Conservation (phyloP, 2,797 vertebrate species). For the Myotis myotis region DNA sequence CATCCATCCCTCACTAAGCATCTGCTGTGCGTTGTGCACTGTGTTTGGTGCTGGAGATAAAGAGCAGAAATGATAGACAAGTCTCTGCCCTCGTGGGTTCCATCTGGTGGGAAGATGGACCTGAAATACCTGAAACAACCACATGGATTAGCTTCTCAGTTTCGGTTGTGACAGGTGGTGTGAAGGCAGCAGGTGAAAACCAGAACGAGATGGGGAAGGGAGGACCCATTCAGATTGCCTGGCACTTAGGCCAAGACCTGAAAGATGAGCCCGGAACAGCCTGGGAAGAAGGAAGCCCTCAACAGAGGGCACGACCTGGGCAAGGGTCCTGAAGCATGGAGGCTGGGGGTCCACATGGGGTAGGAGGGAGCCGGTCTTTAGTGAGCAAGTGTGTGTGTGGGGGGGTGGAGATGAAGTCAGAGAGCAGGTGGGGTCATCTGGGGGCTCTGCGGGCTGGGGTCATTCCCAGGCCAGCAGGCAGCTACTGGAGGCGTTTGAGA, state of each 20-base stretch:
- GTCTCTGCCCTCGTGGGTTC: background rate
- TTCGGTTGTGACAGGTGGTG: background rate
- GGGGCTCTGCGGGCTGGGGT: background rate
- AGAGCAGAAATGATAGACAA: background rate
- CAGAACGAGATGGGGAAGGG: background rate
- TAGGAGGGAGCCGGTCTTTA: background rate
- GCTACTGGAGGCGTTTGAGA: background rate
- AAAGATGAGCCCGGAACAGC: fast-evolving
- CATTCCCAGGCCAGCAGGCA: background rate
- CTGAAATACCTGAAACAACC: background rate
- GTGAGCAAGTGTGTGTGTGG: background rate
- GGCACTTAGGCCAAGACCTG: background rate
- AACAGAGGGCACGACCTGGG: background rate
- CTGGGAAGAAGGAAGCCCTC: background rate
- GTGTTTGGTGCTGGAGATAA: background rate
- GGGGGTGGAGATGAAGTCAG: background rate
- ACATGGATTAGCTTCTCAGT: background rate
- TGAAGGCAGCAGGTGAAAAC: background rate
- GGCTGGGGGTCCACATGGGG: fast-evolving
- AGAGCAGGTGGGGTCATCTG: fast-evolving
- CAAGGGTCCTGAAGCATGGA: no score
- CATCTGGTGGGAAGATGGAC: background rate
- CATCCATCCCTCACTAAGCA: background rate
- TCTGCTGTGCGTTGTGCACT: background rate
- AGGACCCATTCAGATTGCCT: background rate